phyloP scores from a whole-genome alignment of 2,797 vertebrate genomes.

The Thunnus albacares region DNA sequence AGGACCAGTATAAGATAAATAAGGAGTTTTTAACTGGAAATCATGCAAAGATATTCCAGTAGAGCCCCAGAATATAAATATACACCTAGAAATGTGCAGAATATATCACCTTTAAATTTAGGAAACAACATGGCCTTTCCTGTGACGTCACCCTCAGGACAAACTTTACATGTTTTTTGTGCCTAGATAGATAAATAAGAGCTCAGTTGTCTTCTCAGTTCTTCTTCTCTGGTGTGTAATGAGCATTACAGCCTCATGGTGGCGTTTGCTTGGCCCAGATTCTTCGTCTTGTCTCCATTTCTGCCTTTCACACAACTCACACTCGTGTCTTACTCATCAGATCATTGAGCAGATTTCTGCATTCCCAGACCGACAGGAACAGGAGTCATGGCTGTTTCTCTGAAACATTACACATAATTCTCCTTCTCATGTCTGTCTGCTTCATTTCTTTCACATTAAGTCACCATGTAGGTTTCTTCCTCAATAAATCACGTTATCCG shows the following conservation, averaged over 20 bases:
- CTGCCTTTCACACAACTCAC: background rate
- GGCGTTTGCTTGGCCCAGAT: background rate
- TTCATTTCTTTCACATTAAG: conserved; percentile 64
- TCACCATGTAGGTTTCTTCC: conserved; percentile 55
- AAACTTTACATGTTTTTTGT: too few species aligned
- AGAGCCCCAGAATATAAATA: too few species aligned
- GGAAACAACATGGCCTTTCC: too few species aligned
- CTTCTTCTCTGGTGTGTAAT: background rate
- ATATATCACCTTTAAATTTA: too few species aligned
- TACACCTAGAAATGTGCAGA: too few species aligned
- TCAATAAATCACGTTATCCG: conserved; percentile 54
- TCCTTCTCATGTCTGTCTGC: conserved; percentile 35
- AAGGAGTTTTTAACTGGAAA: too few species aligned
- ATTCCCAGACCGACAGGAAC: conserved; percentile 46
- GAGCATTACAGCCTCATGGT: background rate
- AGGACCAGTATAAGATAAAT: too few species aligned
- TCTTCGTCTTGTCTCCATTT: background rate
- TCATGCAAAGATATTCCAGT: too few species aligned
- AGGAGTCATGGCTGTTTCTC: conserved; percentile 34
- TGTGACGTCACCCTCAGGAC: background rate
- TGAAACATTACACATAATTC: conserved; percentile 58
- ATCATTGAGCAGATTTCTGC: conserved; percentile 27
- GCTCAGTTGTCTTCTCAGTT: too few species aligned
- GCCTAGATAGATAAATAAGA: background rate
- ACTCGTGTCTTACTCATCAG: conserved; percentile 31